A percentile compares a stretch with the other conserved stretches of the same genome.
These are phyloP conservation scores for Bactericera cockerelli DNA, from an alignment of 1,140 invertebrate species.

Conservation along the genomic window DNA sequence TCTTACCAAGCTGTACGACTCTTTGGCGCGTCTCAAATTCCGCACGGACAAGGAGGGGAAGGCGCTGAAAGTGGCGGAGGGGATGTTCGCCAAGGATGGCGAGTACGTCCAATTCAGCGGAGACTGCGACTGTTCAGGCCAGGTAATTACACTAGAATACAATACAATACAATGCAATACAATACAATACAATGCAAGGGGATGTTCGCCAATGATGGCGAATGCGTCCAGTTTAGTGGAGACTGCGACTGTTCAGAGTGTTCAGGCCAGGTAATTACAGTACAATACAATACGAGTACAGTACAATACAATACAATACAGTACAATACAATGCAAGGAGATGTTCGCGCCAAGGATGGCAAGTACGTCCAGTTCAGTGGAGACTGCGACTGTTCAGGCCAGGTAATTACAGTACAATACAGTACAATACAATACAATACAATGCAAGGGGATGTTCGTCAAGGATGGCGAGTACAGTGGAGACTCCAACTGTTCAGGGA, in stretches of 20 bases:
- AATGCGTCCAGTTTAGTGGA: conserved; percentile 54
- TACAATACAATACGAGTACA: too few species aligned
- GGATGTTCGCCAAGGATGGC: conserved; percentile 80
- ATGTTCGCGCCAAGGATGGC: conserved; percentile 80
- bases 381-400: conserved; percentile 66
- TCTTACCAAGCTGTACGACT: conserved; percentile 87
- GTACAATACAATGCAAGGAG: too few species aligned
- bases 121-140: conserved; percentile 66
- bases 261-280: conserved; percentile 55
- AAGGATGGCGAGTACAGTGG: conserved; percentile 85
- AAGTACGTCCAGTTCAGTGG: conserved; percentile 57
- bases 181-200: too few species aligned
- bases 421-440: too few species aligned
- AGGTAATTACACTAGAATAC: too few species aligned
- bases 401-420: too few species aligned
- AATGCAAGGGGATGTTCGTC: too few species aligned
- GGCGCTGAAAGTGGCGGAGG: conserved; percentile 46
- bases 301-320: too few species aligned
- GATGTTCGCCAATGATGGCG: conserved; percentile 81
- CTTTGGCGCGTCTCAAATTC: conserved; percentile 64
- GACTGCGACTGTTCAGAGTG: conserved; percentile 70
- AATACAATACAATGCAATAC: too few species aligned
- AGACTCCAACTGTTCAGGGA: conserved; percentile 79
- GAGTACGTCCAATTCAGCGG: conserved; percentile 57
- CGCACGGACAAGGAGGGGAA: conserved; percentile 30